These are phyloP conservation scores for Stomorhina lunata DNA, from an alignment of 2,888 invertebrate genomes.

Conservation along the genomic window DNA sequence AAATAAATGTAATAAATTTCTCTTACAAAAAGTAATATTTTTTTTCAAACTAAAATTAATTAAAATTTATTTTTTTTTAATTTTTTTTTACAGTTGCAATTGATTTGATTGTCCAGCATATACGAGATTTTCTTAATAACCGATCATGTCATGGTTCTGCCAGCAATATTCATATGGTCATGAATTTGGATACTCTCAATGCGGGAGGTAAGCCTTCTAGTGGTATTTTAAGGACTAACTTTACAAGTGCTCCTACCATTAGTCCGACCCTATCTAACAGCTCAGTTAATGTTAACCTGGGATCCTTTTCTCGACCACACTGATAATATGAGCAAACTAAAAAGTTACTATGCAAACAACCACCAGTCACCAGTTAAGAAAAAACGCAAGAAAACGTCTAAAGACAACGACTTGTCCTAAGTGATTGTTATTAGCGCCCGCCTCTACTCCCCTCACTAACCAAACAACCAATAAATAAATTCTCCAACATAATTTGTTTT, in stretches of 20 bases:
- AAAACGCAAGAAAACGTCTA: constrained; percentile 44
- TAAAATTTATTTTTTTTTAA: background rate
- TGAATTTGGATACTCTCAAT: constrained; percentile 68
- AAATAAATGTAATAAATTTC: background rate
- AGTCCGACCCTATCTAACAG: constrained; percentile 57
- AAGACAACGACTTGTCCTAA: constrained; percentile 35
- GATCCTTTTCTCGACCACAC: constrained; percentile 60
- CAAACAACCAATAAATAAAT: constrained; percentile 25
- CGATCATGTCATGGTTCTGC: constrained; percentile 78
- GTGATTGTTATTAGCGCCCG: background rate
- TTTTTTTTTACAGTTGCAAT: constrained; percentile 90
- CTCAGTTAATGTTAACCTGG: constrained; percentile 59
- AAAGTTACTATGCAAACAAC: constrained; percentile 34
- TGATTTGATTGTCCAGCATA: constrained; percentile 97
- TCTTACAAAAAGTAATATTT: background rate
- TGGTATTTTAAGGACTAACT: constrained; percentile 46
- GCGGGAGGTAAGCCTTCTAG: constrained; percentile 66
- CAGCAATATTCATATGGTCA: constrained; percentile 73
- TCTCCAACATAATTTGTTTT: background rate
- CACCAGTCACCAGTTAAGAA: constrained; percentile 50
- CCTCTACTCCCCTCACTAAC: background rate
- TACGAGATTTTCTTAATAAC: constrained; percentile 91
- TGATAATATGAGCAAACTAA: constrained; percentile 42
- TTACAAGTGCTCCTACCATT: constrained; percentile 43
- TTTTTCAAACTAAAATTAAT: background rate